A percentile compares a stretch with the other conserved stretches of the same genome.
These are phyloP conservation scores for Erebia aethiops DNA, from an alignment of 2,888 invertebrate species.

Conservation along the genomic window DNA sequence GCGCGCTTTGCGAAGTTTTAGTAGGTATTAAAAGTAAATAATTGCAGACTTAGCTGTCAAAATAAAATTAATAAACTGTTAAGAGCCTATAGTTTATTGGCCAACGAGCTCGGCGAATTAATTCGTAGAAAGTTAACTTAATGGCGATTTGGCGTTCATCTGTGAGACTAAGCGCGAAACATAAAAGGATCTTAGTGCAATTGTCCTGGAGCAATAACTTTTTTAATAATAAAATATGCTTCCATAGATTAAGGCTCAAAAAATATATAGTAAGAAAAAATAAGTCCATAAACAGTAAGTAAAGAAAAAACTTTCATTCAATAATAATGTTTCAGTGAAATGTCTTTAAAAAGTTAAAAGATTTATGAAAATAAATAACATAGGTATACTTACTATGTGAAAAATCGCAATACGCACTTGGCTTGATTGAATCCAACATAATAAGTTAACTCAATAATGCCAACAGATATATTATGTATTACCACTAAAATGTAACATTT, in stretches of 20 bases:
- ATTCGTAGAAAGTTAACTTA: too few species aligned
- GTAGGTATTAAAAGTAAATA: background rate
- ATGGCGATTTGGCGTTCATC: too few species aligned
- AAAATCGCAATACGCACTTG: background rate
- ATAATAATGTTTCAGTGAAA: background rate
- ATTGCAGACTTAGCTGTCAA: background rate
- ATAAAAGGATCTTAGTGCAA: too few species aligned
- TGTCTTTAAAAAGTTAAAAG: background rate
- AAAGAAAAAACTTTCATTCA: background rate
- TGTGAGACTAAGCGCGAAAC: too few species aligned
- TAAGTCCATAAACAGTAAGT: too few species aligned
- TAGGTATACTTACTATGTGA: background rate
- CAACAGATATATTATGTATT: background rate
- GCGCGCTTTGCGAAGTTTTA: background rate
- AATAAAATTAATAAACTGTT: background rate
- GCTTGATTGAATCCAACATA: background rate
- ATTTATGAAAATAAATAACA: background rate
- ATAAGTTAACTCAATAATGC: background rate
- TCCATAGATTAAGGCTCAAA: background rate
- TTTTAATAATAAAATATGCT: too few species aligned
- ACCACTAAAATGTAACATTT: slow-evolving; percentile 2
- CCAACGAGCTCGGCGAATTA: too few species aligned
- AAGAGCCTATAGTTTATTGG: background rate
- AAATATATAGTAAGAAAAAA: too few species aligned
- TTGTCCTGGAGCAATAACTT: too few species aligned